Conservation (phyloP, 2,888 invertebrate genomes). For the Melinopterus prodromus region DNA sequence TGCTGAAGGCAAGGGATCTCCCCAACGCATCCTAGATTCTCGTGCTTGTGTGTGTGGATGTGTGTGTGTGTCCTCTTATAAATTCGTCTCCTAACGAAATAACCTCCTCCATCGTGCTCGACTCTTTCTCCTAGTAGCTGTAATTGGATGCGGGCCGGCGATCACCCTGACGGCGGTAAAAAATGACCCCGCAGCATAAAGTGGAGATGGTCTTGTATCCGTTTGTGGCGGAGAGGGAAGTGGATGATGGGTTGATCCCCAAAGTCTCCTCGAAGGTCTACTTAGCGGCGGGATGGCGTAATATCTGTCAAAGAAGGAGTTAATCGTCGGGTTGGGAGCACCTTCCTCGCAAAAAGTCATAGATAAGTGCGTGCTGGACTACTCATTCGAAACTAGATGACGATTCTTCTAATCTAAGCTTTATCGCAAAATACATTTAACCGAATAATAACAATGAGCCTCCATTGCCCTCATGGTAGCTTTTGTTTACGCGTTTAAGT, state of each 20-base stretch:
- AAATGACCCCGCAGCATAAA: neutral
- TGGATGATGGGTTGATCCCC: neutral
- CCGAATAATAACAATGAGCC: no score
- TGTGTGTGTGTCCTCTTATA: constrained; percentile 7
- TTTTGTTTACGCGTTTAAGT: no score
- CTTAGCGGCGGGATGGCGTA: neutral
- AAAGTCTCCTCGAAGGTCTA: neutral
- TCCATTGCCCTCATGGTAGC: no score
- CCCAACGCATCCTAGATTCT: constrained; percentile 21
- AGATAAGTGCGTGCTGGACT: no score
- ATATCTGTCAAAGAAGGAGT: constrained; percentile 4
- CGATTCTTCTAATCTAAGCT: no score
- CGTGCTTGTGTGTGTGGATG: no score
- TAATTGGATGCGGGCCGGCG: neutral
- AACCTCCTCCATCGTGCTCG: neutral
- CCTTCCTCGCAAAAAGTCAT: no score
- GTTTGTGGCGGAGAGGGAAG: neutral
- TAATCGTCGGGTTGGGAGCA: neutral
- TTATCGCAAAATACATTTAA: no score
- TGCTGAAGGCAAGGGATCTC: constrained; percentile 13
- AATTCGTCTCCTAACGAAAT: constrained; percentile 25
- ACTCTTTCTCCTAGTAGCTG: neutral
- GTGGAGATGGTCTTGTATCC: neutral
- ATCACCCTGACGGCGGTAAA: constrained; percentile 4
- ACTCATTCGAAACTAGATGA: no score